Evolutionary conservation across 2,888 invertebrate genomes (phyloP), one percentile per base, ranked within the genome.

Genomic region (Carabus problematicus): DNA sequence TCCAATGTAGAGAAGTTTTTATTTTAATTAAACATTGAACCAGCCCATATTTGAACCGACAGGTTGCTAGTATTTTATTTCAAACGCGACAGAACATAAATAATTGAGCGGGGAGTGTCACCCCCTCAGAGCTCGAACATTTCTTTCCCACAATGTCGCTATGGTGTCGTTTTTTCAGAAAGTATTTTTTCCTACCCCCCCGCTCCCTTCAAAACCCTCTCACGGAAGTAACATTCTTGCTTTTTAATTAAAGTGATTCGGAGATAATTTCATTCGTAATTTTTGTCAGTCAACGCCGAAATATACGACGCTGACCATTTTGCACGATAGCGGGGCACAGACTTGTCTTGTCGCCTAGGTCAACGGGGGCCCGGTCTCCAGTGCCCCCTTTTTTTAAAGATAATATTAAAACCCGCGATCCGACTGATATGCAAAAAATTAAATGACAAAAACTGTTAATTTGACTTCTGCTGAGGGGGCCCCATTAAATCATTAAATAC

Each of bases 31-130:
- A 52, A 52, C 52, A 16, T 52, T 16, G 52, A 52, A 52, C 45
- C 2, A 45, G 14, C 52, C 52, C 4, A 3, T 47, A 61, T 45
- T 47, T 14, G 11, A 49, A 47, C 62, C 62, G 62, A 63, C 62
- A 63, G 52, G 62, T 63, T 52, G 62, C 52, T 29, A 29, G 62
- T 63, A 52, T 63, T 63, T 52, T 63, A 63, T 63, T 49, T 52
- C 4, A 41, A 43, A 45, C n/a, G n/a, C 45, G 60, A 60, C 60
- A 60, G 43, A 60, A 43, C 60, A 60, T 60, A 60, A 60, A 60
- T 60, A 60, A 60, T 45, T 60, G 60, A 43, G 43, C 43, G n/a
- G 42, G 45, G 19, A 60, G 59, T 45, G 45, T 16, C 45, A 19
- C 60, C 40, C 42, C 4, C 16, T 19, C 16, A 8, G 19, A 52